Base-by-base conservation (phyloP, 2,888 invertebrate species). In the Drosophila rubida region DNA sequence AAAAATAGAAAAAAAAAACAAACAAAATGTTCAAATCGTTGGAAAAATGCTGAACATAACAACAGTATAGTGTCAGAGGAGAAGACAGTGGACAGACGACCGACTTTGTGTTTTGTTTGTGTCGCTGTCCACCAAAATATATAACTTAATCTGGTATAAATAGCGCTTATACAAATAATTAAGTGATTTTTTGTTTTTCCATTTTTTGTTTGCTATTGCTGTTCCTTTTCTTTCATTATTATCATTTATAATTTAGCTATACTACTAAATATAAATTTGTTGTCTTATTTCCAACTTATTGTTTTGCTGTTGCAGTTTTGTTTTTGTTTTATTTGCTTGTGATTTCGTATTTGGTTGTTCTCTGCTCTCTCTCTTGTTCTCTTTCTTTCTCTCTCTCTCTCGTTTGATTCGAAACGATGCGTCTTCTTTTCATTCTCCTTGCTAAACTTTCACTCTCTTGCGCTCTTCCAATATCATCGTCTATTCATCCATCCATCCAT, bases 241-340 rank as follows among this genome's bases (percentile, higher is more conserved):
- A 42, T 74, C 54, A 30, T 59, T 68, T 25, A 78, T 70, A 70
- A 74, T 75, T 75, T 75, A 75, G 60, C 75, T 75, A 75, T 35
- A 77, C 75, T 81, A 81, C 69, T 81, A 69, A 77, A 69, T 74
- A 74, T 74, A 72, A 78, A 72, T 71, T 76, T 70, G 66, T 67
- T 69, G 79, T 63, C 77, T 77, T 81, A 75, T 77, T 81, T 81
- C 39, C 81, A 80, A 81, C 81, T 84, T 81, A 84, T 81, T 81
- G 84, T 84, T 84, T 80, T 80, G 69, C 71, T 46, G 65, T 83
- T 82, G 58, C 83, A 80, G 55, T 71, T 74, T 68, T 75, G 49
- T 70, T 71, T 45, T 45, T 62, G 44, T 67, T 41, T 63, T 48
- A n/a, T 37, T 60, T 49, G 51, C 45, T 77, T 70, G 58, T 65